phyloP scores from a whole-genome alignment of 2,113 vertebrate species.

The Hiodon tergisus region DNA sequence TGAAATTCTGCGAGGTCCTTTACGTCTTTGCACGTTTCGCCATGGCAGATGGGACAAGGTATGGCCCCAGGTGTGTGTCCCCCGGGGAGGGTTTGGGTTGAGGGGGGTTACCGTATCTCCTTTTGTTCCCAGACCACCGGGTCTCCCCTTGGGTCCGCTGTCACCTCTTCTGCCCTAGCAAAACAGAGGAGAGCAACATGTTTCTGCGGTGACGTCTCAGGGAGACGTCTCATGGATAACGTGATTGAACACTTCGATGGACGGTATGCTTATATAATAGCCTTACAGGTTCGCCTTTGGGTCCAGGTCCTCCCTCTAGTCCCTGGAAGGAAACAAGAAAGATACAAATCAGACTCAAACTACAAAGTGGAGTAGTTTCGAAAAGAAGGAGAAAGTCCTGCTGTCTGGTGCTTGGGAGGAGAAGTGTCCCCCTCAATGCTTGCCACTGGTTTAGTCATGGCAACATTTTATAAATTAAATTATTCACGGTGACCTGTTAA shows the following conservation, averaged over 20 bases:
- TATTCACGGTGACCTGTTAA: too few relatives aligned
- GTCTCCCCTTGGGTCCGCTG: slow-evolving; percentile 54
- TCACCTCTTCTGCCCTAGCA: slow-evolving; percentile 65
- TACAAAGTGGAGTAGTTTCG: not conserved
- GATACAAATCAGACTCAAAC: too few relatives aligned
- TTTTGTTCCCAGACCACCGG: slow-evolving; percentile 42
- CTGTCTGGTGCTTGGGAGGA: too few relatives aligned
- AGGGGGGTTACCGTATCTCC: slow-evolving; percentile 56
- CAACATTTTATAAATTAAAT: too few relatives aligned
- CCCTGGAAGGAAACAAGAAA: slow-evolving; percentile 38
- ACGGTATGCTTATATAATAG: slow-evolving; percentile 1
- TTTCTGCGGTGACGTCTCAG: not conserved
- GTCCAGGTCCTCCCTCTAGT: slow-evolving; percentile 31
- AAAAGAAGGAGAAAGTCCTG: not conserved
- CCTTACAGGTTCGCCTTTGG: slow-evolving; percentile 53
- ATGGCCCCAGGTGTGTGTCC: too few relatives aligned
- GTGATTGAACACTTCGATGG: not conserved
- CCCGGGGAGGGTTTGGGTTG: too few relatives aligned
- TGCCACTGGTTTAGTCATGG: too few relatives aligned
- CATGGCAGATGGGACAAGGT: too few relatives aligned
- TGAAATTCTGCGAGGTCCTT: too few relatives aligned
- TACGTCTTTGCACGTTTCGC: too few relatives aligned
- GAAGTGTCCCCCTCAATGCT: too few relatives aligned
- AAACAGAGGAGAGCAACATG: slow-evolving; percentile 11
- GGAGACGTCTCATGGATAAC: not conserved